These are phyloP conservation scores for Drosophila azteca DNA, from an alignment of 1,140 invertebrate genomes.

Conservation along the genomic window DNA sequence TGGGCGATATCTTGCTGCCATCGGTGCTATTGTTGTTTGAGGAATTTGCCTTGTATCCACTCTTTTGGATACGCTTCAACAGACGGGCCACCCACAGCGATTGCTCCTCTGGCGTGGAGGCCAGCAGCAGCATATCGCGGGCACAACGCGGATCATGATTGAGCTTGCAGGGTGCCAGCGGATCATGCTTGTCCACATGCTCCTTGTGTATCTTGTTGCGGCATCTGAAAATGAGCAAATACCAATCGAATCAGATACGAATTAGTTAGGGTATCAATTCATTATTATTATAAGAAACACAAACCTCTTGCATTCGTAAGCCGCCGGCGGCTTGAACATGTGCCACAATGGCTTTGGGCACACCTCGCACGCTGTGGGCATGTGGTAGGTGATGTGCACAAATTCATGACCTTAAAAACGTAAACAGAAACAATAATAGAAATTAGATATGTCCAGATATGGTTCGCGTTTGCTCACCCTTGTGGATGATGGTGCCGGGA, in stretches of 20 bases:
- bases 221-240: constrained; percentile 87
- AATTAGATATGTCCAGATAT: background rate
- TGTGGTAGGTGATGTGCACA: constrained; percentile 97
- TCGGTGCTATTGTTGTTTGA: constrained; percentile 86
- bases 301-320: constrained; percentile 94
- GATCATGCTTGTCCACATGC: constrained; percentile 93
- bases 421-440: background rate
- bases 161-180: constrained; percentile 94
- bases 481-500: constrained; percentile 91
- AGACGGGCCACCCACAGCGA: constrained; percentile 96
- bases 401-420: constrained; percentile 94
- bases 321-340: constrained; percentile 97
- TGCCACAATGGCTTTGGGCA: constrained; percentile 98
- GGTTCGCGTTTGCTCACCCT: constrained; percentile 82
- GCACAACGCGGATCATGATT: constrained; percentile 97
- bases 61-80: constrained; percentile 96
- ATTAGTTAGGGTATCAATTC: background rate
- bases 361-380: constrained; percentile 98
- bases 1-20: constrained; percentile 87
- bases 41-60: constrained; percentile 95
- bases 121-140: constrained; percentile 95
- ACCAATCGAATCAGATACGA: background rate
- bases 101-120: constrained; percentile 93
- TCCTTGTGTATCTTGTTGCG: constrained; percentile 98
- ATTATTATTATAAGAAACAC: background rate